These are phyloP conservation scores for Heteromormyrus szaboi DNA, from an alignment of 2,797 vertebrate genomes.

Conservation along the genomic window DNA sequence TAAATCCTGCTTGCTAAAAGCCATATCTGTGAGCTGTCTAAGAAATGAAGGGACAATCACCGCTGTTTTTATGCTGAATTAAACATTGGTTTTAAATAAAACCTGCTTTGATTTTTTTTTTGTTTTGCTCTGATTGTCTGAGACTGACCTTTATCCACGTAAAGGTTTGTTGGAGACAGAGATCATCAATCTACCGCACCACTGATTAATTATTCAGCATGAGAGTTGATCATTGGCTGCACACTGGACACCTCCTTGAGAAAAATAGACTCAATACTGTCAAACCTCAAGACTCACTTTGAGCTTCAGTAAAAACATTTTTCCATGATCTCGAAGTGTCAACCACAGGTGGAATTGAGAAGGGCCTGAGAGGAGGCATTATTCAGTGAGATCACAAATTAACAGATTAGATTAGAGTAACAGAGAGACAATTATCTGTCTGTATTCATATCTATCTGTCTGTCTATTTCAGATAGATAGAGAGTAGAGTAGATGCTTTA, in stretches of 20 bases:
- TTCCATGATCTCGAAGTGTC: background rate
- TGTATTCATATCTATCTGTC: background rate
- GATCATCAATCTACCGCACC: background rate
- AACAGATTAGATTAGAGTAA: background rate
- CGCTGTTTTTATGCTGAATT: conserved; percentile 34
- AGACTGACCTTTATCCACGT: background rate
- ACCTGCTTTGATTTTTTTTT: conserved; percentile 9
- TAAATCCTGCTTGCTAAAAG: background rate
- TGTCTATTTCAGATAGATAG: background rate
- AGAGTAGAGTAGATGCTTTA: background rate
- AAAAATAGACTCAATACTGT: background rate
- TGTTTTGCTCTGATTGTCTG: background rate
- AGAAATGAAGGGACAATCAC: conserved; percentile 32
- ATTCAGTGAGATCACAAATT: background rate
- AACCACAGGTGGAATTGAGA: background rate
- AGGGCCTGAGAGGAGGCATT: background rate
- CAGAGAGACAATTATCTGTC: background rate
- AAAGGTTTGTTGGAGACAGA: background rate
- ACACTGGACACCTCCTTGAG: background rate
- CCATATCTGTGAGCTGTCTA: conserved; percentile 2
- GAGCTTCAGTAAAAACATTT: background rate
- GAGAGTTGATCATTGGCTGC: background rate
- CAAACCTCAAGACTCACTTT: background rate
- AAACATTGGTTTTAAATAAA: conserved; percentile 36
- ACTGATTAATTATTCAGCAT: background rate